phyloP scores from a whole-genome alignment of 2,113 vertebrate species.

The Indicator indicator region DNA sequence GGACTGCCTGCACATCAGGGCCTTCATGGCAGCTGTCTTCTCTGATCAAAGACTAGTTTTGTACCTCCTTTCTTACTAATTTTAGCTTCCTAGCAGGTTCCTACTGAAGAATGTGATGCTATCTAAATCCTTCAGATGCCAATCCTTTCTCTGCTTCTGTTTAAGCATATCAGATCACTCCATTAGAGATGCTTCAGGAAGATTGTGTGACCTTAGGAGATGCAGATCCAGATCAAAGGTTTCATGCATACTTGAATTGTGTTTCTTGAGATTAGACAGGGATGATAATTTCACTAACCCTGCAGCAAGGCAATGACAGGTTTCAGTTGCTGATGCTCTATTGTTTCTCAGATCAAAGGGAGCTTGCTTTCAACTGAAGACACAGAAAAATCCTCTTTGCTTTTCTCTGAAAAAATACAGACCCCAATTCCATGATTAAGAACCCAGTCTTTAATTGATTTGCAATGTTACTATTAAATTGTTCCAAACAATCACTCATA shows the following conservation, averaged over 20 bases:
- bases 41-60: conserved; percentile 25
- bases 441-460: not conserved
- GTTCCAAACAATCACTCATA: not conserved
- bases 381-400: not conserved
- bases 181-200: not conserved
- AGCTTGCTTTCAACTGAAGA: conserved; percentile 5
- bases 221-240: conserved; percentile 42
- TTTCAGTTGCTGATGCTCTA: not conserved
- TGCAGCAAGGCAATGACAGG: not conserved
- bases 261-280: conserved; percentile 1
- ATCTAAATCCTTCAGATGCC: not conserved
- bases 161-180: not conserved
- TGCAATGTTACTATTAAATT: not conserved
- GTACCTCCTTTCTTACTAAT: not conserved
- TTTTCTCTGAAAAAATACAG: not conserved
- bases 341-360: conserved; percentile 25
- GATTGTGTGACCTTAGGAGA: conserved; percentile 6
- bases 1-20: not conserved
- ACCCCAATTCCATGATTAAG: not conserved
- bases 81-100: not conserved
- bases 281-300: not conserved
- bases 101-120: not conserved
- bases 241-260: not conserved
- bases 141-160: not conserved
- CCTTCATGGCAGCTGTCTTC: not conserved